phyloP scores from a whole-genome alignment of 2,113 vertebrate genomes.

The Elgaria multicarinata region DNA sequence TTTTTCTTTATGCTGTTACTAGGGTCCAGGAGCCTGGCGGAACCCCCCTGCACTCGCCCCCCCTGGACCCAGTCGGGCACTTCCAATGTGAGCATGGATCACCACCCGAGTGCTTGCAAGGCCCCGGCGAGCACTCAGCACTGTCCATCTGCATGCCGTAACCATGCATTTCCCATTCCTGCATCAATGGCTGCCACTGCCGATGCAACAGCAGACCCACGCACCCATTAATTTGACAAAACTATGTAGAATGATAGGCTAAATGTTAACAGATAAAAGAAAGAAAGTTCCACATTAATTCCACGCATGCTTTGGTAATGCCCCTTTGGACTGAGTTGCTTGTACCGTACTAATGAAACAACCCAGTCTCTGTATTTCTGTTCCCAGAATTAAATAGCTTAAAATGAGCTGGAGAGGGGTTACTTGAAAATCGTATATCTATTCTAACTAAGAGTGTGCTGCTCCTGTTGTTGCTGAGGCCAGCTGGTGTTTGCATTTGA shows the following conservation, averaged over 20 bases:
- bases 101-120: too few species aligned
- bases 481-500: slow-evolving; percentile 5
- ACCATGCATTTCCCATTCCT: too few species aligned
- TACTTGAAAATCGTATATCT: neutral
- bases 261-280: neutral
- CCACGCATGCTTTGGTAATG: slow-evolving; percentile 27
- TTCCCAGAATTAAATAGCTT: neutral
- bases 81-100: too few species aligned
- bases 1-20: too few species aligned
- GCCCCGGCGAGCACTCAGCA: too few species aligned
- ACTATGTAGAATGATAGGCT: neutral
- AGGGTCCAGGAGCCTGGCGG: too few species aligned
- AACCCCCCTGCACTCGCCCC: too few species aligned
- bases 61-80: too few species aligned
- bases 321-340: slow-evolving; percentile 50
- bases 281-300: slow-evolving; percentile 21
- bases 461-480: neutral
- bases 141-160: too few species aligned
- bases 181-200: too few species aligned
- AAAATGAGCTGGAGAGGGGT: neutral
- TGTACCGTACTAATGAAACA: slow-evolving; percentile 1
- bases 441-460: slow-evolving; percentile 2
- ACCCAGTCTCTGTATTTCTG: neutral
- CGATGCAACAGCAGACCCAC: too few species aligned
- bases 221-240: slow-evolving; percentile 31